A percentile compares a stretch with the other conserved stretches of the same genome.
phyloP scores from a whole-genome alignment of 2,797 vertebrate species.

The Neomorphus geoffroyi region DNA sequence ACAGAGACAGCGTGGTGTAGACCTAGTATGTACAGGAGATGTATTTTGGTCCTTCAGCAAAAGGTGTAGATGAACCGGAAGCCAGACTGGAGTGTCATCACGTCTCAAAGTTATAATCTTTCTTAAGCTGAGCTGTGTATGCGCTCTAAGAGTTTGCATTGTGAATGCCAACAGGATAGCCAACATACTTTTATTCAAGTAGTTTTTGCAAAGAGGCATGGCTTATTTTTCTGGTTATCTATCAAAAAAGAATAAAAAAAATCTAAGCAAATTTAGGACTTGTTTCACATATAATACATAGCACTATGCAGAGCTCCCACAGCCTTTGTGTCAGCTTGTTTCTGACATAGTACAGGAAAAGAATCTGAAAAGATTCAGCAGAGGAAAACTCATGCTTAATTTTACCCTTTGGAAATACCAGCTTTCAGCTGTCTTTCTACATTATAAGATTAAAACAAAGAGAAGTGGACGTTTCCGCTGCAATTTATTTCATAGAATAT shows the following conservation, averaged over 20 bases:
- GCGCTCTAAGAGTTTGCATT: neutral
- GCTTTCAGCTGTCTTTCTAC: neutral
- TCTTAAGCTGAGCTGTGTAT: neutral
- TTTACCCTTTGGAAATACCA: neutral
- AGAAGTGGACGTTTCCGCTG: neutral
- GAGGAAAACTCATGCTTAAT: neutral
- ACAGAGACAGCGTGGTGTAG: neutral
- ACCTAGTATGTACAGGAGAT: neutral
- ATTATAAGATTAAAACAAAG: neutral
- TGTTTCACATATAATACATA: neutral
- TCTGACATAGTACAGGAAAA: neutral
- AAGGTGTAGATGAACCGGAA: neutral
- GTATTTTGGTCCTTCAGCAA: slow-evolving; percentile 26
- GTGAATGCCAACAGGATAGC: neutral
- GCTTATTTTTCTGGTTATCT: neutral
- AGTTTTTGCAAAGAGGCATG: neutral
- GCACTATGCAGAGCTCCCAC: neutral
- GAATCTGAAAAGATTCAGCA: neutral
- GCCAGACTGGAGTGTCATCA: neutral
- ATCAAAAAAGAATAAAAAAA: neutral
- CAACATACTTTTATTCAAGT: neutral
- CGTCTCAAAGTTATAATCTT: neutral
- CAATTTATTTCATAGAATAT: neutral
- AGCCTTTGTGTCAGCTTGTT: neutral
- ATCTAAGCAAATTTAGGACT: neutral